Conservation (phyloP, 2,888 invertebrate species). For the Ceramica pisi region DNA sequence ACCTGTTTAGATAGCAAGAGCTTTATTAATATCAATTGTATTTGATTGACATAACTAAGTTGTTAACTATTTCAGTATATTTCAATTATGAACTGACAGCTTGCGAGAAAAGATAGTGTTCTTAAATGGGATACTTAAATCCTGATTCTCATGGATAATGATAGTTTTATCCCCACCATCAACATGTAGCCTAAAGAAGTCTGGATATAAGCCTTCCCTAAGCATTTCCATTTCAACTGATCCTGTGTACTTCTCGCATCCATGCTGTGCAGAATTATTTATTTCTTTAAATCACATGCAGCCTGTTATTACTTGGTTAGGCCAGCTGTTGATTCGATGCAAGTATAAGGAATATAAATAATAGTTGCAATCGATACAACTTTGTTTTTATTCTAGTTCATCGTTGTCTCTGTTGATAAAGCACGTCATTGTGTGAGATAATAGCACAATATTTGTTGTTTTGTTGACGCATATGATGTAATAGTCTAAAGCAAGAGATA, state of each 20-base stretch:
- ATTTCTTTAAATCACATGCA: background rate
- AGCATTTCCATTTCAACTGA: background rate
- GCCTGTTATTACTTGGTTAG: background rate
- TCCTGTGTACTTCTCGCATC: background rate
- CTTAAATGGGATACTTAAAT: no score
- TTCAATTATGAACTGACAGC: background rate
- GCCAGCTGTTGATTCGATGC: background rate
- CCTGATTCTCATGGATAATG: background rate
- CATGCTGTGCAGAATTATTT: background rate
- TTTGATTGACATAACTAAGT: constrained; percentile 14
- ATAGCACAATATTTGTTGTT: constrained; percentile 3
- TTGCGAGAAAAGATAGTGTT: background rate
- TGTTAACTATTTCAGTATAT: background rate
- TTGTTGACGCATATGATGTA: background rate
- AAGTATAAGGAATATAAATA: background rate
- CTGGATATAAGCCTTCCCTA: no score
- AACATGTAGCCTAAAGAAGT: background rate
- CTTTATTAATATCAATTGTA: constrained; percentile 41
- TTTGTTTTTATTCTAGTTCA: constrained; percentile 21
- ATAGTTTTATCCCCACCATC: background rate
- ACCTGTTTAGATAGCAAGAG: constrained; percentile 39
- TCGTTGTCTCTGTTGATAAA: constrained; percentile 22
- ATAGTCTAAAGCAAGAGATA: background rate
- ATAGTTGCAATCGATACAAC: background rate
- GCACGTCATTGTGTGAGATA: constrained; percentile 20